Evolutionary conservation across 2,113 vertebrate genomes (phyloP).

Genomic region (Glareola pratincola): DNA sequence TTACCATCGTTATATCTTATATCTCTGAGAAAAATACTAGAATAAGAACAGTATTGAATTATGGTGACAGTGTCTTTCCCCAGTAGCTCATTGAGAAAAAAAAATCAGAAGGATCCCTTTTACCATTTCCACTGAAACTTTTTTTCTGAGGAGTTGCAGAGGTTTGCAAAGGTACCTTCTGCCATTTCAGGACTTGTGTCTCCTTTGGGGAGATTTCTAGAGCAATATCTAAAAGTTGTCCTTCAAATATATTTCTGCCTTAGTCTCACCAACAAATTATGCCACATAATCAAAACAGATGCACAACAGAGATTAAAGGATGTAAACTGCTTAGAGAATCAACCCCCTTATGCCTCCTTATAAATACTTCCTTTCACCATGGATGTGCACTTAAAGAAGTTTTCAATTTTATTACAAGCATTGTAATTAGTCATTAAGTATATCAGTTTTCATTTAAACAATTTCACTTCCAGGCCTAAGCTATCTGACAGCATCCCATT

Average conservation of each 20-base stretch:
- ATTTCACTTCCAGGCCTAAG: neutral
- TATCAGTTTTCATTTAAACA: neutral
- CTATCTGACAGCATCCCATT: neutral
- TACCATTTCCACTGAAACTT: neutral
- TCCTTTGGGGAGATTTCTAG: neutral
- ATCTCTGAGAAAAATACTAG: neutral
- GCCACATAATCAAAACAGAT: neutral
- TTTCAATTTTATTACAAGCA: neutral
- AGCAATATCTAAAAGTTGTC: neutral
- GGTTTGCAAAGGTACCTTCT: neutral
- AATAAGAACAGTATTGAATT: neutral
- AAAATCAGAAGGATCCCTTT: neutral
- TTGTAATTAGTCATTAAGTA: neutral
- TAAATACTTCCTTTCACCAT: neutral
- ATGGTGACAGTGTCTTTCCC: rapidly evolving
- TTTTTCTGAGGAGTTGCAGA: neutral
- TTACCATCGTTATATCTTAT: neutral
- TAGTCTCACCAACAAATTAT: neutral
- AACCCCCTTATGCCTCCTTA: neutral
- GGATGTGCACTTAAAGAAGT: neutral
- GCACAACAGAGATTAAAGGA: neutral
- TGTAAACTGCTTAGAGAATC: neutral
- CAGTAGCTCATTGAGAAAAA: neutral
- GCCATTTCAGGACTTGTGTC: neutral
- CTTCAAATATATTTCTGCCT: neutral